Evolutionary conservation across 1,140 invertebrate genomes (phyloP), one percentile per base, ranked within the genome.

Genomic region (Anagrus nilaparvatae): DNA sequence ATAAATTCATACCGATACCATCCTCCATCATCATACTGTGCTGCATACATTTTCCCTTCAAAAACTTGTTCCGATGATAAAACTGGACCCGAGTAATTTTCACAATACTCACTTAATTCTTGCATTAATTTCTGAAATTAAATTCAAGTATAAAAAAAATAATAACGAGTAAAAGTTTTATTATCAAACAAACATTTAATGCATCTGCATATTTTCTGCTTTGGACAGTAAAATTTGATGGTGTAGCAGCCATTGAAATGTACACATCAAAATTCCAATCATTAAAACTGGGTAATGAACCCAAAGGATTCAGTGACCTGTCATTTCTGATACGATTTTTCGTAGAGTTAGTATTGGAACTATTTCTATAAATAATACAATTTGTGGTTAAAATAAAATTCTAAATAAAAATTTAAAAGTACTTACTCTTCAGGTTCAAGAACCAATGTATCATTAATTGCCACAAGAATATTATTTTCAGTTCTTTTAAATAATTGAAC

Each of bases 401-500:
- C 27, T 10, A 43, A 31, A 16, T 38, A 24, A 32, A 12, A 33
- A 30, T 31, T 20, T 31, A 27, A 21, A 46, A 17, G 9, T 51
- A 56, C 55, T 43, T 52, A 46, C 10, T 17, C 28, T 31, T 54
- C 44, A 5, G 44, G 37, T 49, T 78, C 72, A 36, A 75, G 54
- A 27, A 58, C 53, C 8, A 80, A 62, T 19, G 72, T 72, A 41
- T 71, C 69, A 59, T 79, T 79, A 36, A 82, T 71, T 25, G 75
- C 78, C 29, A 72, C 71, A 40, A 81, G 59, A 16, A 72, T 65
- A 43, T 75, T 71, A 29, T 70, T 65, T 25, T 65, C 58, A 30
- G 67, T 65, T 53, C 78, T 61, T 47, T 73, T 77, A 49, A 77
- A 79, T 24, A 82, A 64, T 51, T 80, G 75, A 4, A 78, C 75